These are phyloP conservation scores for Mystacides longicornis DNA, from an alignment of 2,888 invertebrate species.

Conservation along the genomic window DNA sequence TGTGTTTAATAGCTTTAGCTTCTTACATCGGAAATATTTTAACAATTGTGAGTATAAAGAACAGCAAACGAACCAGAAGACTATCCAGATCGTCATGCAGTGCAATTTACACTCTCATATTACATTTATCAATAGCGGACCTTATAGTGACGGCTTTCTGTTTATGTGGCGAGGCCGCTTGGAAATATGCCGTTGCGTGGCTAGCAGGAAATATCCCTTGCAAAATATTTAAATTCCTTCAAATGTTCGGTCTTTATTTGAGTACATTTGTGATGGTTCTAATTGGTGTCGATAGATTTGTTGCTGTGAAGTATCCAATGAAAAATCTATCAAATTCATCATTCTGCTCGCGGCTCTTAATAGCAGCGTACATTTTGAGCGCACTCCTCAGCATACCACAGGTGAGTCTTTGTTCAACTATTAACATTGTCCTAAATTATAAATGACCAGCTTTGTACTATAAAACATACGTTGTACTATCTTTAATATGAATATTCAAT, in stretches of 20 bases:
- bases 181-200: conserved; percentile 78
- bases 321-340: conserved; percentile 59
- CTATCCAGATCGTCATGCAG: conserved; percentile 57
- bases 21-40: conserved; percentile 69
- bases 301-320: conserved; percentile 76
- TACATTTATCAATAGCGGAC: conserved; percentile 77
- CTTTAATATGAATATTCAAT: no score
- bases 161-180: conserved; percentile 71
- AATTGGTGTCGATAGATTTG: conserved; percentile 75
- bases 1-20: conserved; percentile 61
- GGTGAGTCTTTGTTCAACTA: conserved; percentile 51
- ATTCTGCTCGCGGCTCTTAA: conserved; percentile 59
- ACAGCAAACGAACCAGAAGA: conserved; percentile 51
- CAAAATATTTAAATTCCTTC: conserved; percentile 72
- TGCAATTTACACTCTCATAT: conserved; percentile 68
- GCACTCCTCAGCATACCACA: conserved; percentile 72
- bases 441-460: no score
- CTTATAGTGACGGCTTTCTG: conserved; percentile 75
- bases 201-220: conserved; percentile 68
- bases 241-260: conserved; percentile 74
- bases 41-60: conserved; percentile 68
- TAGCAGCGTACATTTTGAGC: conserved; percentile 65
- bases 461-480: no score
- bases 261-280: conserved; percentile 77
- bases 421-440: not conserved